A percentile compares a stretch with the other conserved stretches of the same genome.
Evolutionary conservation across 1,140 invertebrate species (phyloP).

Genomic region (Eufriesea mexicana): DNA sequence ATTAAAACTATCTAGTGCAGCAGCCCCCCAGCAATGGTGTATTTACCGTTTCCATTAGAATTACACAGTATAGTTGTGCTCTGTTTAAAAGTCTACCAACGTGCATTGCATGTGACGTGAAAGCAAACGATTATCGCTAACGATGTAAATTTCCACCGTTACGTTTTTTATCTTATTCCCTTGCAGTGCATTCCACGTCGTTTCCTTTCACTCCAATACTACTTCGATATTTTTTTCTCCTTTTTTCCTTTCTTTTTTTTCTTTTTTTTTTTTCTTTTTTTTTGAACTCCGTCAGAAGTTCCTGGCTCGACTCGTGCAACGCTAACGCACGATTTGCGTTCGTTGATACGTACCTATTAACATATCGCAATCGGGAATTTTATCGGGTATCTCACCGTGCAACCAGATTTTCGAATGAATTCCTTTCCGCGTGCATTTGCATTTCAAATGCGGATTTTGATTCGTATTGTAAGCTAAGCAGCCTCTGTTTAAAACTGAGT

Average conservation of each 20-base stretch:
- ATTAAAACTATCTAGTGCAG: no score
- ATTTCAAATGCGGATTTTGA: not conserved
- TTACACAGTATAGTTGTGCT: not conserved
- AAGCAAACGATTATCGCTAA: conserved; percentile 13
- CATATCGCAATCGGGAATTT: not conserved
- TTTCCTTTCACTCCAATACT: conserved; percentile 14
- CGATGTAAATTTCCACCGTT: conserved; percentile 2
- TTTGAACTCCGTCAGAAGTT: not conserved
- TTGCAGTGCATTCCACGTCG: not conserved
- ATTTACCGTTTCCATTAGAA: no score
- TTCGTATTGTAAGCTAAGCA: not conserved
- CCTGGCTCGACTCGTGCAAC: not conserved
- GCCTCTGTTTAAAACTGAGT: not conserved
- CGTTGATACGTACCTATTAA: not conserved
- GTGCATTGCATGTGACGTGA: not conserved
- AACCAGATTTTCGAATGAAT: not conserved
- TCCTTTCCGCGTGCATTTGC: not conserved
- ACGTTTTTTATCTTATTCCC: not conserved
- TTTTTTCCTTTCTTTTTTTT: no score
- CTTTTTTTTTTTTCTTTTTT: not conserved
- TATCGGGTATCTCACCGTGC: not conserved
- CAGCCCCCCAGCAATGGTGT: no score
- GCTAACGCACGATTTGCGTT: not conserved
- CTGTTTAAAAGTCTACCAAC: not conserved
- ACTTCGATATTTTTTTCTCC: not conserved